Conservation (phyloP, 2,888 invertebrate species). For the Ischnus inquisitorius region DNA sequence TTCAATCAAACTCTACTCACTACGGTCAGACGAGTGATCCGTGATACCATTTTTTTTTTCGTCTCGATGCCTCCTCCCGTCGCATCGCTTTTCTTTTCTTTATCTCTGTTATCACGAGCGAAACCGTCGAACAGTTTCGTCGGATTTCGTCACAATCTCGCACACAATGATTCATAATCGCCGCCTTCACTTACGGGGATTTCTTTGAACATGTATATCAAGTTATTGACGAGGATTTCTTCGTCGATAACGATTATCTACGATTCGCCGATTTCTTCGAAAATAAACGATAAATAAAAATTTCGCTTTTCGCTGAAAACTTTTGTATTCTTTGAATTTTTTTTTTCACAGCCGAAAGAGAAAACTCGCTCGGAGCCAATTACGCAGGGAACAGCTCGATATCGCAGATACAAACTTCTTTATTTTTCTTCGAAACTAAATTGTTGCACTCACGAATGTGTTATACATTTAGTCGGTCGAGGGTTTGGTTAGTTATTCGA, state of each 20-base stretch:
- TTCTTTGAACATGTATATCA: not conserved
- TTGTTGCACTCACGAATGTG: slow-evolving; percentile 60
- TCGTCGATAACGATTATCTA: not conserved
- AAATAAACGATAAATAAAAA: not conserved
- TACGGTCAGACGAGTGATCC: slow-evolving; percentile 77
- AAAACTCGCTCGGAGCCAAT: not conserved
- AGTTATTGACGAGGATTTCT: not conserved
- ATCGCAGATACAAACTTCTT: not conserved
- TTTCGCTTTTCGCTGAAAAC: not conserved
- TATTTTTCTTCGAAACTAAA: not conserved
- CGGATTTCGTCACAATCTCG: not conserved
- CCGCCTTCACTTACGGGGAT: not conserved
- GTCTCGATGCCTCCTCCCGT: slow-evolving; percentile 30
- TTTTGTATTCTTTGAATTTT: too few relatives aligned
- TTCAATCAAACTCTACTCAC: slow-evolving; percentile 75
- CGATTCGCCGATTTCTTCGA: not conserved
- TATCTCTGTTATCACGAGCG: not conserved
- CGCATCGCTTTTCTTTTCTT: slow-evolving; percentile 1
- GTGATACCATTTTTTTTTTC: slow-evolving; percentile 73
- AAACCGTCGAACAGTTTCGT: slow-evolving; percentile 35
- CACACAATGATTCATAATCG: slow-evolving; percentile 59
- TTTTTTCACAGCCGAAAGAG: not conserved
- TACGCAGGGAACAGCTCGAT: not conserved
- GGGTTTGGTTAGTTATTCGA: not conserved
- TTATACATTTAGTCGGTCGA: slow-evolving; percentile 32